Conservation (phyloP, 37 sponge, comb jelly and placozoan species). For the Beroe forskalii region DNA sequence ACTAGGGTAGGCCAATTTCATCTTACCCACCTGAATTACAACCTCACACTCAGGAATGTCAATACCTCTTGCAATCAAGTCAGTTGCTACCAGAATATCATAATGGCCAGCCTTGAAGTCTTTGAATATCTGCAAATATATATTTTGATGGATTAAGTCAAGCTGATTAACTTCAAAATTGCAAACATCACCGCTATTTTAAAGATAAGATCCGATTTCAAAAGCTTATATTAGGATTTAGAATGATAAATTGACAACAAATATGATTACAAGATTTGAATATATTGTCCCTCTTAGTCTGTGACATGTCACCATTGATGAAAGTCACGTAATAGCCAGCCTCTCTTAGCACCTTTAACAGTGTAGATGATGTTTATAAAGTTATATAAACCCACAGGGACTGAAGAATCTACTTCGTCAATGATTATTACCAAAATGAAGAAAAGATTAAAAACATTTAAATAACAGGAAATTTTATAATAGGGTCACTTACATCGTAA, state of each 20-base stretch:
- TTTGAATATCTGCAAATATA: not conserved
- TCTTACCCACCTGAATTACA: conserved; percentile 2
- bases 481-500: not conserved
- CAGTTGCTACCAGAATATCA: conserved; percentile 43
- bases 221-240: no score
- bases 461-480: no score
- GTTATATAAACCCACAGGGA: no score
- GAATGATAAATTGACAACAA: not conserved
- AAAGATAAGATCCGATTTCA: no score
- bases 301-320: conserved; percentile 39
- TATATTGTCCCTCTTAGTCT: not conserved
- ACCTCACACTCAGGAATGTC: conserved; percentile 26
- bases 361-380: no score
- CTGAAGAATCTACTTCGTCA: no score
- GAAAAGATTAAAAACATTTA: no score
- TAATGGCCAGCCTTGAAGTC: conserved; percentile 6
- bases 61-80: conserved; percentile 26
- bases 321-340: not conserved
- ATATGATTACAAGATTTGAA: not conserved
- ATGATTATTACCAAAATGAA: no score
- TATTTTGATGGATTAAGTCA: no score
- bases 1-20: no score
- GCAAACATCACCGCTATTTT: no score
- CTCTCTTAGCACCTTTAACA: not conserved
- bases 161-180: no score